Evolutionary conservation across 2,888 invertebrate species (phyloP), one percentile per base, ranked within the genome.

Genomic region (Elmis aenea): DNA sequence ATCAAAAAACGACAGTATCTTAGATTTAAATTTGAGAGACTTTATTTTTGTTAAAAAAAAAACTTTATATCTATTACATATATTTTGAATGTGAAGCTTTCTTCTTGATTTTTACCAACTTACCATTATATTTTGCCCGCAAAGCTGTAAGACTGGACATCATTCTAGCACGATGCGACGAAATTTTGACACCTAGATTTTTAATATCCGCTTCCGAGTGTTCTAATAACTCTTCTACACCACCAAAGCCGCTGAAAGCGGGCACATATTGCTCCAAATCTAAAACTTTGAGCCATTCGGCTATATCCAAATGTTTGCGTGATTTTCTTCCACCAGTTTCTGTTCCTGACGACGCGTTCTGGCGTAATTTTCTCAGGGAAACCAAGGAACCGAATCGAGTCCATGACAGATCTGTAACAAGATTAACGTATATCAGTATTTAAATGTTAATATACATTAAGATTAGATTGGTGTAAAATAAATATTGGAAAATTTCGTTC

Each of bases 141-240:
- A 82, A 69, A 5, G 76, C 72, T n/a, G 78, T 70, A 31, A 83
- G 66, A 58, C 78, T 81, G 18, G 78, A 75, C 42, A 79, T 72
- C 48, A 83, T 76, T 51, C 75, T 70, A 2, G 79, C 77, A 15
- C 82, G 66, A 62, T 83, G 81, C 9, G 74, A 74, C 2, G 77
- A 71, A 52, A 77, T 77, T 45, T 73, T 74, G 16, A 83, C 70
- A 0, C 82, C 82, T 38, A 79, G 60, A 25, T 73, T 68, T 53
- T 74, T 74, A 28, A 83, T 68, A 46, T 78, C 78, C 2, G 68
- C 64, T 57, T 83, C 79, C 14, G 70, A 70, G 50, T 73, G 64
- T 34, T 71, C 66, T 42, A 79, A 57, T 38, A 80, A 56, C 39
- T 77, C 76, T 66, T 79, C 77, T 11, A 79, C 77, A 4, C 76